Evolutionary conservation across 2,888 invertebrate species (phyloP).

Genomic region (Cecidostiba fungosa): DNA sequence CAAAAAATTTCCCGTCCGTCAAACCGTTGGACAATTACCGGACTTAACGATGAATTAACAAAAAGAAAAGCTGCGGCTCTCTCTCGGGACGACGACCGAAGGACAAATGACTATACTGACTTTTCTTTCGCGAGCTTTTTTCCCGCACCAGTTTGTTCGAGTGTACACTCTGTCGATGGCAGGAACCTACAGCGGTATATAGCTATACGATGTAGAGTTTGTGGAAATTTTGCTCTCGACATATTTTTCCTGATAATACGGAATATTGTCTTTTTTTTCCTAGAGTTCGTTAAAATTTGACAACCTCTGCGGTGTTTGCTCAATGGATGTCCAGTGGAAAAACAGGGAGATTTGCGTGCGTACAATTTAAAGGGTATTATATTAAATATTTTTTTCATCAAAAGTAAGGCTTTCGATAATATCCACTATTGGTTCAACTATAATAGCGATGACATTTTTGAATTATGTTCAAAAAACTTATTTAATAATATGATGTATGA

Average conservation of each 20-base stretch:
- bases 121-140: conserved; percentile 12
- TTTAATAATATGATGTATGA: too few species aligned
- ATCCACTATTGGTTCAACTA: too few species aligned
- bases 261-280: neutral
- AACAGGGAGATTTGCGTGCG: too few species aligned
- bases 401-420: too few species aligned
- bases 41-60: conserved; percentile 72
- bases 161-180: conserved; percentile 3
- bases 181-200: neutral
- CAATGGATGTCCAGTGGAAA: too few species aligned
- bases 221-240: neutral
- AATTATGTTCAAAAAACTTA: too few species aligned
- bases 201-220: neutral
- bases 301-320: neutral
- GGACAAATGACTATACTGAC: conserved; percentile 16
- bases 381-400: too few species aligned
- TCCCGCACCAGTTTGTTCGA: neutral
- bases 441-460: too few species aligned
- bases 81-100: neutral
- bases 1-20: conserved; percentile 69
- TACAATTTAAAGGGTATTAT: too few species aligned
- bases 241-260: neutral
- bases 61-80: conserved; percentile 57
- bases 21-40: conserved; percentile 71
- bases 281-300: neutral